Base-by-base conservation (phyloP, 2,797 vertebrate species). In the Chiropotes sagulatus region DNA sequence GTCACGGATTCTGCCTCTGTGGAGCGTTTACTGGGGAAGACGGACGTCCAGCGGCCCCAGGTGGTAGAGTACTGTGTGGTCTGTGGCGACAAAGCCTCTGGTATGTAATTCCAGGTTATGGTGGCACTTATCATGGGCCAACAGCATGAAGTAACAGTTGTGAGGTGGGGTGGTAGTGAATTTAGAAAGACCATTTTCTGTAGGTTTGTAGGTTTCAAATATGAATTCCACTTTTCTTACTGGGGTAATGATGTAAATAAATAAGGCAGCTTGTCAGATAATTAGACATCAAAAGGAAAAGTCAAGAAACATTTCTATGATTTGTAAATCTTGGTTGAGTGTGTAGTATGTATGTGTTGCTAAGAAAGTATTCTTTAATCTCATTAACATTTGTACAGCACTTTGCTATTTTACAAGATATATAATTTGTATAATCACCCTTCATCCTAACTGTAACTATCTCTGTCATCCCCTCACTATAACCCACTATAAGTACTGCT, bases 21-120 rank as follows among this genome's bases (percentile, higher is more conserved):
- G 98, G 99, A 99, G 96, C 99, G 99, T 92, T 99, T 99, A 96
- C 98, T 99, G 97, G 99, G 99, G 97, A 99, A 99, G 98, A 98
- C 99, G 4, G 99, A 99, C 84, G 98, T 99, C 94, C 99, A 99
- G 97, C 99, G 99, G 93, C 98, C 99, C 8, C 99, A 99, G 98
- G 99, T 99, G 57, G 99, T 99, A 96, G 99, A 99, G 97, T 99
- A 99, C 98, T 99, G 99, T 72, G 99, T 99, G 86, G 99, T 99
- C 97, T 99, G 99, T 98, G 99, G 99, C 7, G 99, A 99, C 99
- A 99, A 99, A 99, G 99, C 99, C 93, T 99, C 99, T 98, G 99
- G 99, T 99, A 99, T 95, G 98, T 92, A 95, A 87, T 52, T n/a
- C 7, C 4, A 33, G 33, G 61, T 28, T 57, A 20, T 8, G 14